phyloP scores from a whole-genome alignment of 2,888 invertebrate genomes.

The Nineta flava region DNA sequence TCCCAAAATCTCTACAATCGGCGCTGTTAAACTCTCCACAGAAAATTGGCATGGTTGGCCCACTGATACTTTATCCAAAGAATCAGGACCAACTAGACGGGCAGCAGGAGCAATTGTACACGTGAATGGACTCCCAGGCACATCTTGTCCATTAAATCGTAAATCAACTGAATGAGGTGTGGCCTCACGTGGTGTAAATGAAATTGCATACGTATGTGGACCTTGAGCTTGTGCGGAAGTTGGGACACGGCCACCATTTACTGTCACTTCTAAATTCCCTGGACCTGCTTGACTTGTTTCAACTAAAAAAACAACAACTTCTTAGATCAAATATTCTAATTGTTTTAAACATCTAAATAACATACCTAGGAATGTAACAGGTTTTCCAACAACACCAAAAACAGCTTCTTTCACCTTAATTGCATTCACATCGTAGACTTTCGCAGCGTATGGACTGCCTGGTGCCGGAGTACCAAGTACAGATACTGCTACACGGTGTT shows the following conservation, averaged over 20 bases:
- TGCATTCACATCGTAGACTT: constrained; percentile 87
- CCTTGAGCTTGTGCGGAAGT: constrained; percentile 95
- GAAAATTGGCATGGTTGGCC: constrained; percentile 70
- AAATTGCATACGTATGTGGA: constrained; percentile 90
- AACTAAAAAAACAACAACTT: constrained; percentile 35
- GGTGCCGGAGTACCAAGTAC: constrained; percentile 69
- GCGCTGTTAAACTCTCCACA: constrained; percentile 71
- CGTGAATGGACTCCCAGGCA: constrained; percentile 78
- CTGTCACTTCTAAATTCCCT: constrained; percentile 95
- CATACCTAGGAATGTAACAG: constrained; percentile 77
- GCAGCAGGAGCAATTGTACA: constrained; percentile 69
- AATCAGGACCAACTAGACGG: constrained; percentile 60
- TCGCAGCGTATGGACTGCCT: constrained; percentile 87
- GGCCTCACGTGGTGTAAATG: constrained; percentile 88
- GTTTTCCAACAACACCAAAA: constrained; percentile 73
- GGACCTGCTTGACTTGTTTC: constrained; percentile 98
- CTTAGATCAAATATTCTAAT: not conserved
- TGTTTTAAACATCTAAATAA: constrained; percentile 3
- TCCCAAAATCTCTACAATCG: constrained; percentile 65
- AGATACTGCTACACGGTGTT: constrained; percentile 77
- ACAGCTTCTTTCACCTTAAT: constrained; percentile 88
- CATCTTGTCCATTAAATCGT: constrained; percentile 89
- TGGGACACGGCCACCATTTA: constrained; percentile 93
- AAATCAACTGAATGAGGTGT: constrained; percentile 86
- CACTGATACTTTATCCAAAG: constrained; percentile 79